Percentiles rank a stretch among this genome's conserved stretches.
These are phyloP conservation scores for Stigmatopora nigra DNA, from an alignment of 2,113 vertebrate species.

Conservation along the genomic window DNA sequence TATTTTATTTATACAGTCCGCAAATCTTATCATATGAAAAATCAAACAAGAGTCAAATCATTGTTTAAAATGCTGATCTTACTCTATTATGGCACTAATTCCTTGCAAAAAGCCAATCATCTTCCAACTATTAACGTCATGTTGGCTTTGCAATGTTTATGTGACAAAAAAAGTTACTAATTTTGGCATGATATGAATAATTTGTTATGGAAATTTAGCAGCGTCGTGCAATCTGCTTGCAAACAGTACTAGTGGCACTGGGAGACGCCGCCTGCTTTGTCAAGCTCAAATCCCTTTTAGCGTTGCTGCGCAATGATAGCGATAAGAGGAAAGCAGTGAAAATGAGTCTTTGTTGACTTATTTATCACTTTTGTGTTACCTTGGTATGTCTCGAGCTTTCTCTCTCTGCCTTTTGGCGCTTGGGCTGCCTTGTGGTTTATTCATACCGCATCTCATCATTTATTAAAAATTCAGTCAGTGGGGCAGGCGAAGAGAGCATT, in stretches of 20 bases:
- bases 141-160: not conserved
- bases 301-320: slow-evolving; percentile 22
- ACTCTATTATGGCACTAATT: not conserved
- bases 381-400: slow-evolving; percentile 59
- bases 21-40: not conserved
- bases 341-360: slow-evolving; percentile 68
- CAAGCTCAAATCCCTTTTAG: slow-evolving; percentile 32
- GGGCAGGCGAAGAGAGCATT: slow-evolving; percentile 65
- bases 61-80: not conserved
- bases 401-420: slow-evolving; percentile 63
- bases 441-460: slow-evolving; percentile 74
- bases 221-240: not conserved
- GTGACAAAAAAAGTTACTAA: not conserved
- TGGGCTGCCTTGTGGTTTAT: slow-evolving; percentile 71
- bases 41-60: not conserved
- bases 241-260: slow-evolving; percentile 13
- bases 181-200: not conserved
- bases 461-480: slow-evolving; percentile 81
- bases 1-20: not conserved
- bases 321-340: slow-evolving; percentile 53
- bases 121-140: not conserved
- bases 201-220: not conserved
- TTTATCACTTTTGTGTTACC: slow-evolving; percentile 68
- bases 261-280: slow-evolving; percentile 3
- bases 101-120: not conserved